These are phyloP conservation scores for Buceros bicornis DNA, from an alignment of 2,797 vertebrate genomes.

Conservation along the genomic window DNA sequence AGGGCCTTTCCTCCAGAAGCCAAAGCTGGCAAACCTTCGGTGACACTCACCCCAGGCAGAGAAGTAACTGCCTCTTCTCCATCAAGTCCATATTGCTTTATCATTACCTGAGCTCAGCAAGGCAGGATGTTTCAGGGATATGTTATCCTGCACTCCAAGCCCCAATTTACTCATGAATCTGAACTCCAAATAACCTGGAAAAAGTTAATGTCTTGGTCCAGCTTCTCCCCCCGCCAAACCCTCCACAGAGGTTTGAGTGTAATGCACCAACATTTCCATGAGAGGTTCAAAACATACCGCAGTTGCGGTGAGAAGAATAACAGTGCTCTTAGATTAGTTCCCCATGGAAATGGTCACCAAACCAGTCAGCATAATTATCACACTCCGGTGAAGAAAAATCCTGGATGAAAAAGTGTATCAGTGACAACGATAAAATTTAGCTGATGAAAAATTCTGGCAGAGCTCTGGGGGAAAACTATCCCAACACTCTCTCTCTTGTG, in stretches of 20 bases:
- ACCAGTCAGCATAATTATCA: constrained; percentile 54
- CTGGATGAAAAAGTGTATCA: constrained; percentile 23
- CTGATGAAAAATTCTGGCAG: constrained; percentile 21
- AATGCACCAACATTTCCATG: neutral
- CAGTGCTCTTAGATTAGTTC: neutral
- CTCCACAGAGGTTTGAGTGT: neutral
- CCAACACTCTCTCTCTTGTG: neutral
- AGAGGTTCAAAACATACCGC: neutral
- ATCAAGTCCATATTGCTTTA: neutral
- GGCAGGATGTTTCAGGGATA: neutral
- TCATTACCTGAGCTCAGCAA: neutral
- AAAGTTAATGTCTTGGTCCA: neutral
- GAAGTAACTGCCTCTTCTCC: neutral
- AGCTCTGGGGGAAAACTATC: constrained; percentile 17
- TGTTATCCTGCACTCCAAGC: neutral
- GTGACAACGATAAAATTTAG: constrained; percentile 46
- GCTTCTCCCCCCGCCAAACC: neutral
- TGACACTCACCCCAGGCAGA: neutral
- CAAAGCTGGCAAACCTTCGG: neutral
- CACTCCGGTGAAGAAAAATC: neutral
- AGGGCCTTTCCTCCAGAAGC: neutral
- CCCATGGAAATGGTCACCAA: constrained; percentile 17
- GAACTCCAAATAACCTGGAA: neutral
- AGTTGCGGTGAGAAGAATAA: neutral
- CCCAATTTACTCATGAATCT: neutral